Evolutionary conservation across 1,140 invertebrate species (phyloP).

Genomic region (Drosophila nigrodunni): DNA sequence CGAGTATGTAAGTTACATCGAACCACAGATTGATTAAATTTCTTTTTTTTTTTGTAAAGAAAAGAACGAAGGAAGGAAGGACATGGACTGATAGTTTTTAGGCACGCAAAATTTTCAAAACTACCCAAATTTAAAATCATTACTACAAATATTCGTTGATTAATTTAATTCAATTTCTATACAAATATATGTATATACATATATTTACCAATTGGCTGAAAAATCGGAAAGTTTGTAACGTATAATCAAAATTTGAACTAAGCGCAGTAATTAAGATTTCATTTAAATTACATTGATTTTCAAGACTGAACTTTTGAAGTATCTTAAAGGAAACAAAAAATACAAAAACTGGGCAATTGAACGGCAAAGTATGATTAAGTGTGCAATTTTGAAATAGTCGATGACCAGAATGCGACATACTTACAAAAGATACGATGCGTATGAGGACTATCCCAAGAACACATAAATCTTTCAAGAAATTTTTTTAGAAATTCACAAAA

Average conservation of each 20-base stretch:
- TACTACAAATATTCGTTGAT: too few species aligned
- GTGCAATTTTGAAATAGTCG: conserved; percentile 40
- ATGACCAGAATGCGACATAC: conserved; percentile 19
- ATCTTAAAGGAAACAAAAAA: conserved; percentile 47
- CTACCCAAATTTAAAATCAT: background rate
- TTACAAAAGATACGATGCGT: conserved; percentile 1
- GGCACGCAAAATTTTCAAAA: conserved; percentile 32
- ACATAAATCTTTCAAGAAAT: too few species aligned
- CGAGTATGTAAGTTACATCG: conserved; percentile 16
- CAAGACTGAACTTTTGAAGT: conserved; percentile 78
- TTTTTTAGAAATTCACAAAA: too few species aligned
- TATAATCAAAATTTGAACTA: conserved; percentile 69
- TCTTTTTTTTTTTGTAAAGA: conserved; percentile 15
- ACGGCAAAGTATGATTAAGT: conserved; percentile 32
- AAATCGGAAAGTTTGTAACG: conserved; percentile 38
- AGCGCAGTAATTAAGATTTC: conserved; percentile 48
- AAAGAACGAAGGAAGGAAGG: conserved; percentile 2
- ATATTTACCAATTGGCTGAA: conserved; percentile 55
- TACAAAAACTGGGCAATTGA: conserved; percentile 33
- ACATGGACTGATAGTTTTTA: conserved; percentile 70
- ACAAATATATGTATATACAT: conserved; percentile 9
- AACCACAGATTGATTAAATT: background rate
- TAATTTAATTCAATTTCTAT: background rate
- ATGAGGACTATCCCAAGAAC: background rate
- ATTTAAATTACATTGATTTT: conserved; percentile 70